phyloP scores from a whole-genome alignment of 2,888 invertebrate genomes.

The Teleogryllus oceanicus region DNA sequence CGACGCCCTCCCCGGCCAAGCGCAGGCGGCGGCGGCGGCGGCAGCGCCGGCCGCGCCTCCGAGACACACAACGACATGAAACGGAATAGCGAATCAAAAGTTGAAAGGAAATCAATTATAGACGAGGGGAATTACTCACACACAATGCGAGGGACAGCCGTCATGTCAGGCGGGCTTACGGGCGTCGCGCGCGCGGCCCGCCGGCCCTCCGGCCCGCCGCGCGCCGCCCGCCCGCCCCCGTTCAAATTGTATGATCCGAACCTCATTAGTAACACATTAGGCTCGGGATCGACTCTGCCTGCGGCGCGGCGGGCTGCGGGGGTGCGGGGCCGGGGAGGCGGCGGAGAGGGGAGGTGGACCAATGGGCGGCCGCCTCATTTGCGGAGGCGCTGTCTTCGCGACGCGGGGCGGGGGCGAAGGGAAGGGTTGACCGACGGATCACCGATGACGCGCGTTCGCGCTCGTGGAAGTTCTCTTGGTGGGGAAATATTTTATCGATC shows the following conservation, averaged over 20 bases:
- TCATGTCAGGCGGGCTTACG: neutral
- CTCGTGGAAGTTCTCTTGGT: too few relatives aligned
- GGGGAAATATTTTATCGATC: too few relatives aligned
- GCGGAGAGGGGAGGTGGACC: too few relatives aligned
- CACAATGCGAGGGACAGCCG: conserved; percentile 18
- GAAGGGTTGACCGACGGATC: too few relatives aligned
- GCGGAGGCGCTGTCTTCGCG: too few relatives aligned
- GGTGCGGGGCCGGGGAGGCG: neutral
- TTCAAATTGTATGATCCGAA: conserved; percentile 7
- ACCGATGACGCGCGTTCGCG: too few relatives aligned
- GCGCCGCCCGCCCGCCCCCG: neutral
- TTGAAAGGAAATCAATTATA: conserved; percentile 18
- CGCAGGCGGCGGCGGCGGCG: neutral
- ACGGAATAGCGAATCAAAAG: conserved; percentile 9
- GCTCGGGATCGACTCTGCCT: neutral
- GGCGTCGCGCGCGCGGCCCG: neutral
- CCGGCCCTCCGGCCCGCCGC: neutral
- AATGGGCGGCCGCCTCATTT: too few relatives aligned
- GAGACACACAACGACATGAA: conserved; percentile 10
- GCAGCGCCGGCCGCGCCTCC: neutral
- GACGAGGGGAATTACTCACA: conserved; percentile 9
- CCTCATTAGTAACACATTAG: conserved; percentile 18
- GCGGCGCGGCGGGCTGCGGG: neutral
- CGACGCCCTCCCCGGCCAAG: neutral
- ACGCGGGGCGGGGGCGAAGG: too few relatives aligned